Conservation (phyloP, 2,113 vertebrate genomes). For the Dascyllus trimaculatus region DNA sequence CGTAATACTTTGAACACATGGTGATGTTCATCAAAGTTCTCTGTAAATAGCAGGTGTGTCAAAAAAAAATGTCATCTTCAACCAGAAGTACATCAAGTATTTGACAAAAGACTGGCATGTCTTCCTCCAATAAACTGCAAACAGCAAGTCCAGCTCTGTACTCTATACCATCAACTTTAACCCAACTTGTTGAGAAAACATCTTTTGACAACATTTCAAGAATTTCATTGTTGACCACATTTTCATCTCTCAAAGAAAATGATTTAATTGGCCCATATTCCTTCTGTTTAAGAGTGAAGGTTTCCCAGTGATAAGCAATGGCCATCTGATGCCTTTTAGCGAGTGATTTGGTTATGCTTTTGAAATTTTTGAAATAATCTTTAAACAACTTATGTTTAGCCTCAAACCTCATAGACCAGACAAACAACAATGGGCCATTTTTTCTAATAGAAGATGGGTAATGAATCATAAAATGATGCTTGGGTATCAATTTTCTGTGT, state of each 20-base stretch:
- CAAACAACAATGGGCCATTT: not conserved
- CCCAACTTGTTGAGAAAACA: constrained; percentile 18
- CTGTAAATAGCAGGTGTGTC: not conserved
- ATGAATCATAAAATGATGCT: constrained; percentile 29
- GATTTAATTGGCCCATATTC: constrained; percentile 13
- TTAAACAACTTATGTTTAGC: constrained; percentile 19
- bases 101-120: constrained; percentile 20
- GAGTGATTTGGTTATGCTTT: constrained; percentile 41
- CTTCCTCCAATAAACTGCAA: constrained; percentile 6
- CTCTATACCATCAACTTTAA: constrained; percentile 22
- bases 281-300: constrained; percentile 1
- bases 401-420: constrained; percentile 9
- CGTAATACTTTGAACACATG: not conserved
- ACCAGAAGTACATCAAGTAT: not conserved
- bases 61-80: constrained; percentile 7
- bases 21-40: not conserved
- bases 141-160: constrained; percentile 31
- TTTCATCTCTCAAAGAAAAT: not conserved
- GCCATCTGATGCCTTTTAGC: constrained; percentile 25
- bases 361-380: constrained; percentile 4
- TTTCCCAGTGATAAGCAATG: constrained; percentile 19
- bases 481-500: not conserved
- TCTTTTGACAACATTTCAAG: constrained; percentile 12
- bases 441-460: constrained; percentile 14
- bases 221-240: constrained; percentile 29